Evolutionary conservation across 2,797 vertebrate genomes (phyloP).

Genomic region (Chromobotia macracanthus): DNA sequence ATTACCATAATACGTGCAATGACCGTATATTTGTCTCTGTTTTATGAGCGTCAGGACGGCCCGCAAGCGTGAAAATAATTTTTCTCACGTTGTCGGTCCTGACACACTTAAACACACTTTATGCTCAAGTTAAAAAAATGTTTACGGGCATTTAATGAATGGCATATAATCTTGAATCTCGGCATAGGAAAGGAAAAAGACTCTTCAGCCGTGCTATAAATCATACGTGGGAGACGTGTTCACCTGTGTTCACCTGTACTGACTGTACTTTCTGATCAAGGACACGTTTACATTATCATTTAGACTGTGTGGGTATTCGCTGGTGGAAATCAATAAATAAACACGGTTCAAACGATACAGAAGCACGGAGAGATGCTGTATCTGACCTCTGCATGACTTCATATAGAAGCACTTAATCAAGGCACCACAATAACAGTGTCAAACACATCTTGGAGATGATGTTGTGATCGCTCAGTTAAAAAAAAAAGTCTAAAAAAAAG

Average conservation of each 20-base stretch:
- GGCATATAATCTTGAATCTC: slow-evolving; percentile 67
- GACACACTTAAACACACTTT: slow-evolving; percentile 71
- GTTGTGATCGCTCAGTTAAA: slow-evolving; percentile 2
- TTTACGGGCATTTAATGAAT: slow-evolving; percentile 75
- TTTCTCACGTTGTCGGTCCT: slow-evolving; percentile 66
- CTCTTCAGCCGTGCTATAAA: slow-evolving; percentile 73
- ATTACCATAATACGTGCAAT: slow-evolving; percentile 48
- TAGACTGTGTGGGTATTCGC: slow-evolving; percentile 14
- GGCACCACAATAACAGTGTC: slow-evolving; percentile 8
- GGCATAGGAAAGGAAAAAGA: slow-evolving; percentile 63
- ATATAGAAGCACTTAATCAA: slow-evolving; percentile 39
- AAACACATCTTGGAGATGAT: slow-evolving; percentile 8
- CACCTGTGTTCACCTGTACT: slow-evolving; percentile 62
- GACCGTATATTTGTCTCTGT: slow-evolving; percentile 54
- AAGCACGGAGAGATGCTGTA: slow-evolving; percentile 9
- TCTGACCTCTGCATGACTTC: slow-evolving; percentile 23
- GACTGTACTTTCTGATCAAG: slow-evolving; percentile 36
- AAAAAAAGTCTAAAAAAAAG: not conserved
- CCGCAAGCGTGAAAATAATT: slow-evolving; percentile 60
- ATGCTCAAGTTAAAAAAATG: slow-evolving; percentile 69
- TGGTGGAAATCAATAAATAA: slow-evolving; percentile 43
- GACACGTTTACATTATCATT: slow-evolving; percentile 44
- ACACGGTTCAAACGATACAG: slow-evolving; percentile 3
- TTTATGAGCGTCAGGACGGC: slow-evolving; percentile 57
- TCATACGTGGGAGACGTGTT: slow-evolving; percentile 68